Conservation (phyloP, 2,888 invertebrate species). For the Caenorhabditis sp. region DNA sequence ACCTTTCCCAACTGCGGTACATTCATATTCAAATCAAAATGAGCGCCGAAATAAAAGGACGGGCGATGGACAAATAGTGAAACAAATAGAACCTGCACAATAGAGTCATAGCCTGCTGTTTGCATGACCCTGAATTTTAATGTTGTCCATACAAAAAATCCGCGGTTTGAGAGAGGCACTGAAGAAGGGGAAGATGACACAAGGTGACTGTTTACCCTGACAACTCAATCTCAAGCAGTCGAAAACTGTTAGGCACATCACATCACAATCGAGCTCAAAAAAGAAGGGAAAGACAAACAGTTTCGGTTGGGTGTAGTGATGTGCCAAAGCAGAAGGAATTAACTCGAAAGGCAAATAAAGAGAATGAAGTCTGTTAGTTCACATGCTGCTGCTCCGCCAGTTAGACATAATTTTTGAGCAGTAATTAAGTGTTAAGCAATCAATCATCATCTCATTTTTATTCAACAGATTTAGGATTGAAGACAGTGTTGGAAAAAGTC, state of each 20-base stretch:
- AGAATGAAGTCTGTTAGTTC: conserved; percentile 37
- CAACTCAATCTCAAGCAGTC: conserved; percentile 35
- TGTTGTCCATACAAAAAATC: conserved; percentile 49
- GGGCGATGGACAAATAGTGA: conserved; percentile 51
- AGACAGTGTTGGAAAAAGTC: conserved; percentile 23
- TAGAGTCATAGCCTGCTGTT: conserved; percentile 39
- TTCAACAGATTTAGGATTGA: conserved; percentile 14
- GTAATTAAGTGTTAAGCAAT: not conserved
- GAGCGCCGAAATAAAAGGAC: conserved; percentile 21
- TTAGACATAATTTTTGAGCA: conserved; percentile 11
- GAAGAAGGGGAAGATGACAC: conserved; percentile 23
- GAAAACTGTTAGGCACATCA: conserved; percentile 27
- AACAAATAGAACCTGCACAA: conserved; percentile 31
- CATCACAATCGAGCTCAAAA: too few relatives aligned
- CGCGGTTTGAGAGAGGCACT: too few relatives aligned
- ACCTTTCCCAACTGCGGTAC: conserved; percentile 7
- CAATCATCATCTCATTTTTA: conserved; percentile 32
- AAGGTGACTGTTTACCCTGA: conserved; percentile 44
- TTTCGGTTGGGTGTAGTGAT: conserved; percentile 6
- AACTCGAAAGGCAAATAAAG: conserved; percentile 50
- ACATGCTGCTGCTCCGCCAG: conserved; percentile 31
- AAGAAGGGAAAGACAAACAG: conserved; percentile 48
- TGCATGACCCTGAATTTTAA: conserved; percentile 62
- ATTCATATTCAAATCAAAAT: conserved; percentile 49
- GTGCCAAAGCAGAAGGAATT: conserved; percentile 49